Conservation (phyloP, 2,888 invertebrate genomes). For the Diplazon laetatorius region DNA sequence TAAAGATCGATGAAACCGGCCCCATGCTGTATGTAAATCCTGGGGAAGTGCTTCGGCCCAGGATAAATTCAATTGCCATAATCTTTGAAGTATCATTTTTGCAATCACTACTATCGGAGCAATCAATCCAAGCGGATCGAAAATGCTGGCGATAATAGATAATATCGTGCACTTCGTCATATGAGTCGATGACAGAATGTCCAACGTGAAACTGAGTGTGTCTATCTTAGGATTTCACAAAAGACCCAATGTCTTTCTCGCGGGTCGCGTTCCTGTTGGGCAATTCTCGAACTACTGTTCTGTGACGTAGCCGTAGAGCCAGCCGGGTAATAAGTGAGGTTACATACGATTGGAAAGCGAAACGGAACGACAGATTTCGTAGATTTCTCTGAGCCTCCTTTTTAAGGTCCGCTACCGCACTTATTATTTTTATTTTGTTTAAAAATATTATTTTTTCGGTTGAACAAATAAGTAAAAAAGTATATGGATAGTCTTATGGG, state of each 20-base stretch:
- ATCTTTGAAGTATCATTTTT: slow-evolving; percentile 13
- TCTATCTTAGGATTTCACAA: slow-evolving; percentile 43
- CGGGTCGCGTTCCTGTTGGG: too few relatives aligned
- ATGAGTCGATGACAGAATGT: not conserved
- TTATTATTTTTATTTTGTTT: too few relatives aligned
- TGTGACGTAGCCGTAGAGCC: too few relatives aligned
- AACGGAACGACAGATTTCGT: too few relatives aligned
- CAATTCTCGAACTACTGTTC: too few relatives aligned
- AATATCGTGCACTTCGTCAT: slow-evolving; percentile 41
- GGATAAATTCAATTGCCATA: slow-evolving; percentile 22
- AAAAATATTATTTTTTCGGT: too few relatives aligned
- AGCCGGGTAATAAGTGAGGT: too few relatives aligned
- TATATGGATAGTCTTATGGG: too few relatives aligned
- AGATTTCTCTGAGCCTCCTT: too few relatives aligned
- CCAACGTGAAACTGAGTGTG: slow-evolving; percentile 37
- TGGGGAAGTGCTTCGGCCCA: slow-evolving; percentile 48
- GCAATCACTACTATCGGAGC: slow-evolving; percentile 54
- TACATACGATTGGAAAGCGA: too few relatives aligned
- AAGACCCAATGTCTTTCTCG: slow-evolving; percentile 44
- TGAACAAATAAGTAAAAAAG: too few relatives aligned
- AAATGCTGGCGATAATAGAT: slow-evolving; percentile 9
- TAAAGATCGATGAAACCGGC: slow-evolving; percentile 20
- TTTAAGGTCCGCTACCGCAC: too few relatives aligned
- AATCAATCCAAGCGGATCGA: slow-evolving; percentile 37
- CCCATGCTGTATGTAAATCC: slow-evolving; percentile 2